These are phyloP conservation scores for Dicaeum eximium DNA, from an alignment of 2,113 vertebrate genomes.

Conservation along the genomic window DNA sequence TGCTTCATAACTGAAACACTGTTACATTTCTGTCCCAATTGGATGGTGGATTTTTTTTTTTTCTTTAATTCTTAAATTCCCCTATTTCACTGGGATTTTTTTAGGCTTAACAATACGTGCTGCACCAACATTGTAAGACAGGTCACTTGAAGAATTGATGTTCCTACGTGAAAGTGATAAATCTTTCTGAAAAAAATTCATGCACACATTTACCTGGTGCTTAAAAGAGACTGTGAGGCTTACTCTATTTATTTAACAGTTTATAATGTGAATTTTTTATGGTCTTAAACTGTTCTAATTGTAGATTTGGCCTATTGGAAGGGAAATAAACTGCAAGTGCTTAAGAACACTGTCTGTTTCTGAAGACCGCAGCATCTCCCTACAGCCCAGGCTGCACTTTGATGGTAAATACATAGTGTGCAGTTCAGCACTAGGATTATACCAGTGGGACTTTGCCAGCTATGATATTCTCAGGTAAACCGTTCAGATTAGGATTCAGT, in stretches of 20 bases:
- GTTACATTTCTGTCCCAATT: neutral
- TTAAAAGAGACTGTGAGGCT: neutral
- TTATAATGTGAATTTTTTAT: neutral
- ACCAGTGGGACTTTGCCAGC: conserved; percentile 98
- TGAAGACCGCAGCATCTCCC: conserved; percentile 91
- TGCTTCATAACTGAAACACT: neutral
- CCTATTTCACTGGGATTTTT: neutral
- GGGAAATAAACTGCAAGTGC: conserved; percentile 97
- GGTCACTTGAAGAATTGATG: neutral
- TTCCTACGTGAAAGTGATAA: neutral
- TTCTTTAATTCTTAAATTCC: neutral
- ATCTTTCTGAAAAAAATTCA: neutral
- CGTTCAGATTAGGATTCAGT: neutral
- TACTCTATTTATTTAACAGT: neutral
- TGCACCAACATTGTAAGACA: neutral
- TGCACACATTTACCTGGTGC: neutral
- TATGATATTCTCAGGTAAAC: conserved; percentile 93
- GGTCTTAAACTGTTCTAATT: conserved; percentile 17
- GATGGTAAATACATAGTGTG: conserved; percentile 95
- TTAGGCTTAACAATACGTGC: neutral
- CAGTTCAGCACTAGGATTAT: conserved; percentile 94
- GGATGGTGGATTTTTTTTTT: neutral
- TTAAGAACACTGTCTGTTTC: conserved; percentile 93
- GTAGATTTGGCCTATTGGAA: conserved; percentile 96
- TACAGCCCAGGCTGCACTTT: conserved; percentile 95